Conservation (phyloP, 1,140 invertebrate species). For the Drosophila funebris region DNA sequence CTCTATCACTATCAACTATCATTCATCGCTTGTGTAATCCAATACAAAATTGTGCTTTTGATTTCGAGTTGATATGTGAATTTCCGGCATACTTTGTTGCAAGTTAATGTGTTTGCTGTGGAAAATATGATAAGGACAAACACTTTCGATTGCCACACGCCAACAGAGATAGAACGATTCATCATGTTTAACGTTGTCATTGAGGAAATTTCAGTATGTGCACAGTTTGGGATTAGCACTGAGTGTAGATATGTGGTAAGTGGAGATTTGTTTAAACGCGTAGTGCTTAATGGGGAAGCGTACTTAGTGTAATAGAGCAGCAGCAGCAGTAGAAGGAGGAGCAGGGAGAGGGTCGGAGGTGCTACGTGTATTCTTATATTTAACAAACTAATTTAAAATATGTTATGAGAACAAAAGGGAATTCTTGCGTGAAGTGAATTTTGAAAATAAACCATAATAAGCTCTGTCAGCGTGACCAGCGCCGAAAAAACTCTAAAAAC, state of each 20-base stretch:
- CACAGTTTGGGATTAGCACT: not conserved
- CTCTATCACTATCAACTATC: too few relatives aligned
- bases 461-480: constrained; percentile 62
- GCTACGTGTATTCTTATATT: constrained; percentile 14
- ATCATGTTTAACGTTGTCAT: constrained; percentile 35
- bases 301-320: not conserved
- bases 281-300: not conserved
- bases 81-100: constrained; percentile 17
- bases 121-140: constrained; percentile 1
- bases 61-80: not conserved
- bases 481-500: constrained; percentile 8
- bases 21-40: too few relatives aligned
- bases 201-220: constrained; percentile 32
- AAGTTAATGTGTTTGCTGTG: constrained; percentile 40
- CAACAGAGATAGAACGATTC: constrained; percentile 30
- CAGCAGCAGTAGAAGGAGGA: not conserved
- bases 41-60: not conserved
- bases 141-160: too few relatives aligned
- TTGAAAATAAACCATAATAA: constrained; percentile 55
- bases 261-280: constrained; percentile 15
- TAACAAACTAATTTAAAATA: constrained; percentile 55
- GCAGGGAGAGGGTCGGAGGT: not conserved
- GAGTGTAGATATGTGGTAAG: not conserved
- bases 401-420: constrained; percentile 59
- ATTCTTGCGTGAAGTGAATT: constrained; percentile 60